Base-by-base conservation (phyloP, 1,140 invertebrate species). In the Brachionus plicatilis region DNA sequence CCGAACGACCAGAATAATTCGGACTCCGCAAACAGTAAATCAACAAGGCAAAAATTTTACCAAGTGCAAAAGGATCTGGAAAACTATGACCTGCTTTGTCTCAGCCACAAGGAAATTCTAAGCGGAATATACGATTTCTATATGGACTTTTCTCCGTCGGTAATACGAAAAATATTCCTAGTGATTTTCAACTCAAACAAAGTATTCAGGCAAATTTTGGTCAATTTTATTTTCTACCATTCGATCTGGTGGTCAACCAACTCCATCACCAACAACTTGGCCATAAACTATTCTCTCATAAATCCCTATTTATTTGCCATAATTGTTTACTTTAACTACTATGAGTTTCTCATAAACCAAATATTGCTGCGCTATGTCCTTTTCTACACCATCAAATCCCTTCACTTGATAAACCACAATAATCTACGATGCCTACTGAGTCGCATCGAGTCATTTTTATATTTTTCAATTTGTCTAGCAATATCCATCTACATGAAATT, bases 231-330 rank as follows among this genome's bases (percentile, higher is more conserved):
- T 50, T 76, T 76, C 47, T 76, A 76, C 8, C n/a, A 76, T 12
- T 76, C 72, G 17, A 76, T 76, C 11, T 76, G 72, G 72, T 76
- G 72, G 72, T 50, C 72, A 11, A 3, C n/a, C 29, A 76, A 76
- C 43, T 76, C 72, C 47, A 76, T 50, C 11, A 37, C 72, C 17
- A 76, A 76, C 8, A 76, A 76, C 27, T 50, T 76, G 29, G 72
- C 72, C 7, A 50, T 76, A 8, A 76, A 76, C 47, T 76, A 76
- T 50, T 76, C 72, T 2, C 20, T 76, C 17, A 76, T 76, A 50
- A 76, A 76, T 12, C 72, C 43, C 1, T 50, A 50, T 29, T 27
- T 76, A 47, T 76, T 76, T 37, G 3, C n/a, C 2, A 76, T 76
- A 7, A 76, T 76, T 6, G 27, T 76, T 27, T 76, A 76, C 47